phyloP scores from a whole-genome alignment of 1,140 invertebrate genomes.

The Drosophila bipectinata region DNA sequence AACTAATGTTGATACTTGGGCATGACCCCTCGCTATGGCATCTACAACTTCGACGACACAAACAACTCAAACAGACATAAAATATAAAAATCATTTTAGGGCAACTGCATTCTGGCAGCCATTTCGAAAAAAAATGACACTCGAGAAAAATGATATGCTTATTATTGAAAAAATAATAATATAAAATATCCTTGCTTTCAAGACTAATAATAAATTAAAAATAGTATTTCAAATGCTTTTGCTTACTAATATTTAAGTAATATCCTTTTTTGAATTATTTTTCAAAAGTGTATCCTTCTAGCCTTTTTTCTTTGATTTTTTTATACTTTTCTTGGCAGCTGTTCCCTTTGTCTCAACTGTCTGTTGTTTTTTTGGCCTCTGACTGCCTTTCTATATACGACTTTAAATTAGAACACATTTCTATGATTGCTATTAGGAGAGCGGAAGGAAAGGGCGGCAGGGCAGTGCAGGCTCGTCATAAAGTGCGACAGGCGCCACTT shows the following conservation, averaged over 20 bases:
- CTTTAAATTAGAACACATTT: slow-evolving; percentile 82
- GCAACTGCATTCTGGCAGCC: slow-evolving; percentile 68
- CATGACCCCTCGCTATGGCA: slow-evolving; percentile 13
- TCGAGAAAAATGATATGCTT: neutral
- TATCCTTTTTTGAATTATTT: neutral
- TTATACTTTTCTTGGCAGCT: slow-evolving; percentile 69
- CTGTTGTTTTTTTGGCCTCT: slow-evolving; percentile 29
- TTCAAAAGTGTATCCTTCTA: neutral
- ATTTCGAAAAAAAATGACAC: neutral
- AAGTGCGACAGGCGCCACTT: slow-evolving; percentile 73
- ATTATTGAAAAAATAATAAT: too few relatives aligned
- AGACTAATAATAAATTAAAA: too few relatives aligned
- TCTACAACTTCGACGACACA: slow-evolving; percentile 19
- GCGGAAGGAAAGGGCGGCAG: neutral
- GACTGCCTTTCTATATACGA: slow-evolving; percentile 47
- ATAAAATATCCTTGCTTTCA: too few relatives aligned
- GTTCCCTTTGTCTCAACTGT: slow-evolving; percentile 42
- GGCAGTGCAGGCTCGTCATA: slow-evolving; percentile 49
- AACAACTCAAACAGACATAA: slow-evolving; percentile 74
- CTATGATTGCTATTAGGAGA: slow-evolving; percentile 63
- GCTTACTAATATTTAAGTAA: too few relatives aligned
- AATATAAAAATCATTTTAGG: slow-evolving; percentile 73
- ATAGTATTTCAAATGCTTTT: neutral
- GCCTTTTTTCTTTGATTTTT: slow-evolving; percentile 1
- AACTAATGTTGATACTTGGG: slow-evolving; percentile 80